Base-by-base conservation (phyloP, 2,888 invertebrate genomes). In the Dryomyza anilis region DNA sequence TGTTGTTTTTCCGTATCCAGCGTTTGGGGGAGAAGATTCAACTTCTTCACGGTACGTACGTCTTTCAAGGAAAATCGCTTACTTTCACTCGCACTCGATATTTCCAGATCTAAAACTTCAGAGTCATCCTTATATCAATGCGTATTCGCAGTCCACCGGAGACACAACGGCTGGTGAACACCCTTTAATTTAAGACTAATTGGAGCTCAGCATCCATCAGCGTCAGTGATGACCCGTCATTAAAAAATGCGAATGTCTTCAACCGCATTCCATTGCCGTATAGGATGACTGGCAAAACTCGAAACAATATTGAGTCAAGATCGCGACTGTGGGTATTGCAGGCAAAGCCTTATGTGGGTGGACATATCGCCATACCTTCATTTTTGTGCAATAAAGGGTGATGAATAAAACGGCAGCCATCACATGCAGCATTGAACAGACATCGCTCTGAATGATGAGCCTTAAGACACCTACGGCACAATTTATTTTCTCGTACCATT, bases 221-320 rank as follows among this genome's bases (percentile, higher is more conserved):
- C 7, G 64, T 66, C 5, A 64, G 60, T 12, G 63, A 66, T 3
- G 66, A 65, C 10, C 65, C 66, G 30, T 68, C 65, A n/a, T 68
- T 65, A 23, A 66, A 66, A 21, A 67, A 69, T 3, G 67, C 69
- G 21, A 62, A 71, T 7, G 67, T 70, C 14, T 70, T 29, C 33
- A 70, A 12, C 43, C 45, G 27, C 3, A 21, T 66, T 8, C 53
- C 52, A 36, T 57, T 63, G 10, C 64, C 65, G 16, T 71, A 63
- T 46, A 69, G 56, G 1, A 64, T 58, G 3, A 69, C 66, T 2
- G 69, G 71, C 10, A 69, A 19, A 12, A 68, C 65, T 60, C 63
- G 56, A 50, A 69, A 69, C 12, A 66, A 27, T 30, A 58, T 60
- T 14, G 55, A n/a, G 6, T 55, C 45, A 10, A 48, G 12, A 25